phyloP scores from a whole-genome alignment of 92 coral and sea anemone genomes.

The Epizoanthus fatuus region DNA sequence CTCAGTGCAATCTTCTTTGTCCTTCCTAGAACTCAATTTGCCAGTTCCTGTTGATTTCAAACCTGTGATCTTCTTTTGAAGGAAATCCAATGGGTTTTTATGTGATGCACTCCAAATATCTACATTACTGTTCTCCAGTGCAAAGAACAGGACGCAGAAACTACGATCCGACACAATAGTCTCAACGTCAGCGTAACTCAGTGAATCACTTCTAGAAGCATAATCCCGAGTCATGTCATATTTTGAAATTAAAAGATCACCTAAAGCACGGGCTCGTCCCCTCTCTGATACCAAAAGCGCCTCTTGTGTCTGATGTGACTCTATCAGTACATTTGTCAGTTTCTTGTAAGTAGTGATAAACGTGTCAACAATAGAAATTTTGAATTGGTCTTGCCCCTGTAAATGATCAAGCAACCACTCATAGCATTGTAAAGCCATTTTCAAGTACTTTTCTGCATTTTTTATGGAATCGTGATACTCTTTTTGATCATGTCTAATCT shows the following conservation, averaged over 20 bases:
- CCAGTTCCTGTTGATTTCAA: no score
- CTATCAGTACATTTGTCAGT: conserved; percentile 3
- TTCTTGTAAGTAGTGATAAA: conserved; percentile 1
- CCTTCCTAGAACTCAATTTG: no score
- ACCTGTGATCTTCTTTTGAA: no score
- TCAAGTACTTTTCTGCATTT: conserved; percentile 9
- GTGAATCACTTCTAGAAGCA: not conserved
- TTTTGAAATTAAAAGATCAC: conserved; percentile 8
- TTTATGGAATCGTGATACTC: not conserved
- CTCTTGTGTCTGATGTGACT: conserved; percentile 20
- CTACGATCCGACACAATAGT: not conserved
- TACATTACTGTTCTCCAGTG: no score
- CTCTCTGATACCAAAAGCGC: conserved; percentile 54
- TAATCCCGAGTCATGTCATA: conserved; percentile 7
- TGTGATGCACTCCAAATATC: no score
- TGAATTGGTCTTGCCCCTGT: conserved; percentile 26
- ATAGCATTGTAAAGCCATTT: not conserved
- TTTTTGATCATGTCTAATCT: no score
- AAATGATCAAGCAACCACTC: conserved; percentile 39
- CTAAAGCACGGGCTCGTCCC: conserved; percentile 57
- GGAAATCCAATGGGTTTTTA: no score
- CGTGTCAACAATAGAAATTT: conserved; percentile 27
- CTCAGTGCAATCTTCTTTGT: no score
- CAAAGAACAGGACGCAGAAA: not conserved
- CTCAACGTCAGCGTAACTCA: conserved; percentile 15